Percentiles rank a stretch among this genome's conserved stretches.
Conservation (phyloP, 2,888 invertebrate species). For the Orthosia gracilis region DNA sequence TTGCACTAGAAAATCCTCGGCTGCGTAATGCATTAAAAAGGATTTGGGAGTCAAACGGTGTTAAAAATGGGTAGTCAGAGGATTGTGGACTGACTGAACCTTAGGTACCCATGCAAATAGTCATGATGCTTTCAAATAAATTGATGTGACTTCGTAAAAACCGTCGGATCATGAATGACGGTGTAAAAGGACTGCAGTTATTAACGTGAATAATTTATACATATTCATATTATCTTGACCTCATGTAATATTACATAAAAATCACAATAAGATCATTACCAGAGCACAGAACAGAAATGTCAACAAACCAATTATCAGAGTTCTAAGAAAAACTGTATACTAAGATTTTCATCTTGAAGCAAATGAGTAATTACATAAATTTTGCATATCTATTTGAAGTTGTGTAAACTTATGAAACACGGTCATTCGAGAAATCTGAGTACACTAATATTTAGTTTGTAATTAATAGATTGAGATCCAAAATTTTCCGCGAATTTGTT, state of each 20-base stretch:
- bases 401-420: conserved; percentile 54
- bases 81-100: conserved; percentile 4
- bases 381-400: conserved; percentile 39
- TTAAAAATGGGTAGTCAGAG: background rate
- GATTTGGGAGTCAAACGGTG: background rate
- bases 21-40: background rate
- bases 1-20: background rate
- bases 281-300: conserved; percentile 19
- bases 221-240: conserved; percentile 12
- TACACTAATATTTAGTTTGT: conserved; percentile 54
- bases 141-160: conserved; percentile 36
- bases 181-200: background rate
- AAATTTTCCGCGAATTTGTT: conserved; percentile 49
- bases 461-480: conserved; percentile 32
- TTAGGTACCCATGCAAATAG: background rate
- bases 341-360: conserved; percentile 24
- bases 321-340: conserved; percentile 22
- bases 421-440: conserved; percentile 44
- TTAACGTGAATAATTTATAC: background rate
- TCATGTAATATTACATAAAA: conserved; percentile 21
- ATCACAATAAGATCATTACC: conserved; percentile 21
- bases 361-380: conserved; percentile 35
- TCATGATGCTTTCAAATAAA: conserved; percentile 29
- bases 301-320: conserved; percentile 48
- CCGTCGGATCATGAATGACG: conserved; percentile 30